Evolutionary conservation across 1,140 invertebrate genomes (phyloP), one percentile per base, ranked within the genome.

Genomic region (Neotoxoptera formosana): DNA sequence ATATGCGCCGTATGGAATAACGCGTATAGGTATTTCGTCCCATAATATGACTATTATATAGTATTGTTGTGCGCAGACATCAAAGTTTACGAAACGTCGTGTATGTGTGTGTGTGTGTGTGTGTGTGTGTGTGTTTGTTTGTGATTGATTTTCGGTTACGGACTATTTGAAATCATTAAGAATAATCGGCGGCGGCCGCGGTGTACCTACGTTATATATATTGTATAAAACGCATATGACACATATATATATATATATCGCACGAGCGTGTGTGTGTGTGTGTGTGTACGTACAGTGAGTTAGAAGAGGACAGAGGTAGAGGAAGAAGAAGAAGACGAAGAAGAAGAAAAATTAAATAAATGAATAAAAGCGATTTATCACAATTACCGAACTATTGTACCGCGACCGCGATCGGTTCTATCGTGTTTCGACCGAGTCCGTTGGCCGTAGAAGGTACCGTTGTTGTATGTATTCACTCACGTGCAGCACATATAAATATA

Each of bases 361-460:
- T 90, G 60, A 90, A 90, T 90, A 90, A 90, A 90, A 90, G 36
- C 89, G 89, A 90, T 90, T 90, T 90, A 90, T 90, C 89, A 90
- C 89, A 90, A 90, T 90, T 90, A 90, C 56, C 36, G 89, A 45
- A 90, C 89, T 90, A 90, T 90, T 90, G 89, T 90, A 41, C 53
- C 34, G 86, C 47, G 45, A 45, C 86, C 41, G 45, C 30, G 34
- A 25, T 76, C 30, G 25, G 36, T 90, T 90, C 89, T 36, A 90
- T n/a, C 36, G 53, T 90, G 53, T 90, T 67, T 90, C 14, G 23
- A 36, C 88, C 21, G 34, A 60, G 23, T 60, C 53, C 14, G 88
- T 60, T 90, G 23, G n/a, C 88, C 53, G 23, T 90, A 90, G 88
- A 90, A 90, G 88, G 88, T 45, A 60, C 53, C 51, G 88, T 90